These are phyloP conservation scores for Theristicus caerulescens DNA, from an alignment of 2,113 vertebrate species.

Conservation along the genomic window DNA sequence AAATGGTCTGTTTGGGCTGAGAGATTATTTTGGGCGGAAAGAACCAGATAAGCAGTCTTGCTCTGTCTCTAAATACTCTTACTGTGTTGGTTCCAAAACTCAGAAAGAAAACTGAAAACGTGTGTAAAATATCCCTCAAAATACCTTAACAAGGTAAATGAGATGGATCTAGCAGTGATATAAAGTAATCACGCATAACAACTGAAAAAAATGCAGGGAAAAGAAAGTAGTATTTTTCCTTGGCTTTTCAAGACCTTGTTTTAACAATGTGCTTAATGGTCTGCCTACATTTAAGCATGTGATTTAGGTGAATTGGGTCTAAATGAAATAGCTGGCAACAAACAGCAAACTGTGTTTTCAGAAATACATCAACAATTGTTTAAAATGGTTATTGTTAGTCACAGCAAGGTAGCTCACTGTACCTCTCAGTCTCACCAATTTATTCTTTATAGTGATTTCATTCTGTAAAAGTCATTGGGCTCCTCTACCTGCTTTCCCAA, in stretches of 20 bases:
- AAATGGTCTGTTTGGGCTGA: not conserved
- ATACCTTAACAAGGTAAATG: not conserved
- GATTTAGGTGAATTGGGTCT: not conserved
- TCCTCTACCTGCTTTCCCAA: not conserved
- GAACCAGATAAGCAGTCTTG: not conserved
- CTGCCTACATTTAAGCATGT: not conserved
- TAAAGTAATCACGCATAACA: not conserved
- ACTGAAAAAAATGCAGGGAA: not conserved
- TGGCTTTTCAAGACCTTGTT: not conserved
- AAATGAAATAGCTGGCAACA: constrained; percentile 3
- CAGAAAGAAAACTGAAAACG: not conserved
- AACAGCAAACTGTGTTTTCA: not conserved
- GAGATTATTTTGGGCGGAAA: not conserved
- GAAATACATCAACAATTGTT: not conserved
- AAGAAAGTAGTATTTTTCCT: not conserved
- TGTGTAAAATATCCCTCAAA: not conserved
- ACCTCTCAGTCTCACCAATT: not conserved
- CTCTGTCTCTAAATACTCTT: not conserved
- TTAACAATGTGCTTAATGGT: not conserved
- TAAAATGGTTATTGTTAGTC: not conserved
- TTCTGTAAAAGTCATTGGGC: not conserved
- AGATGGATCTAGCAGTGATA: not conserved
- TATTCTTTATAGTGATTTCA: not conserved
- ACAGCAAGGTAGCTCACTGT: not conserved
- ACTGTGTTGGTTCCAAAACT: not conserved